phyloP scores from a whole-genome alignment of 2,797 vertebrate species.

The Sebastes variabilis region DNA sequence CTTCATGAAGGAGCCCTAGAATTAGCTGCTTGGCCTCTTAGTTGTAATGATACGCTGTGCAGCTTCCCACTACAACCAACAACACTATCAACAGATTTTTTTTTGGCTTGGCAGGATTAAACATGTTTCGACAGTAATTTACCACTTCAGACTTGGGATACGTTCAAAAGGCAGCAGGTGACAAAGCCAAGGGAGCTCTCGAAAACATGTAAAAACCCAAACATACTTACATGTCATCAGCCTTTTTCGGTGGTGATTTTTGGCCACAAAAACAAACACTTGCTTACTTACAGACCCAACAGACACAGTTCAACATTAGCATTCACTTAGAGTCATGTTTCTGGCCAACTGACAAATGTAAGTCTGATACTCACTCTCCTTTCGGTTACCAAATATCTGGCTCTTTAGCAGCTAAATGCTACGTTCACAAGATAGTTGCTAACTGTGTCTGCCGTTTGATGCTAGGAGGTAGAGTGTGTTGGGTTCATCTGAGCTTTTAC shows the following conservation, averaged over 20 bases:
- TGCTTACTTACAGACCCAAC: not conserved
- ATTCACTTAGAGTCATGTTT: not conserved
- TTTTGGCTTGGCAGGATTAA: conserved; percentile 41
- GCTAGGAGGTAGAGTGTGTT: accelerated
- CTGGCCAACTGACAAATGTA: not conserved
- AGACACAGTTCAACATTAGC: not conserved
- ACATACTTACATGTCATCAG: not conserved
- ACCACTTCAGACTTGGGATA: conserved; percentile 36
- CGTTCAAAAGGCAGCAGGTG: conserved; percentile 46
- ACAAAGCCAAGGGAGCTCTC: conserved; percentile 4
- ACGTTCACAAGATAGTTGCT: not conserved
- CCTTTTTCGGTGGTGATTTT: not conserved
- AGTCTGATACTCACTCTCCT: not conserved
- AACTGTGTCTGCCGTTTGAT: not conserved
- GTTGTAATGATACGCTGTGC: conserved; percentile 73
- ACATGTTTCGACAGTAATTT: conserved; percentile 39
- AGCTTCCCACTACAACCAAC: conserved; percentile 58
- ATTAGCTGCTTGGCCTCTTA: conserved; percentile 75
- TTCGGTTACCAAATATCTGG: not conserved
- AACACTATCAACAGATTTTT: conserved; percentile 40
- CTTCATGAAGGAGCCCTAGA: conserved; percentile 74
- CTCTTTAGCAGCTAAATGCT: not conserved
- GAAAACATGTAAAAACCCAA: conserved; percentile 2
- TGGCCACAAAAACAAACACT: not conserved
- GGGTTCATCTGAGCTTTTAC: not conserved